Evolutionary conservation across 2,888 invertebrate genomes (phyloP).

Genomic region (Caenorhabditis plicata): DNA sequence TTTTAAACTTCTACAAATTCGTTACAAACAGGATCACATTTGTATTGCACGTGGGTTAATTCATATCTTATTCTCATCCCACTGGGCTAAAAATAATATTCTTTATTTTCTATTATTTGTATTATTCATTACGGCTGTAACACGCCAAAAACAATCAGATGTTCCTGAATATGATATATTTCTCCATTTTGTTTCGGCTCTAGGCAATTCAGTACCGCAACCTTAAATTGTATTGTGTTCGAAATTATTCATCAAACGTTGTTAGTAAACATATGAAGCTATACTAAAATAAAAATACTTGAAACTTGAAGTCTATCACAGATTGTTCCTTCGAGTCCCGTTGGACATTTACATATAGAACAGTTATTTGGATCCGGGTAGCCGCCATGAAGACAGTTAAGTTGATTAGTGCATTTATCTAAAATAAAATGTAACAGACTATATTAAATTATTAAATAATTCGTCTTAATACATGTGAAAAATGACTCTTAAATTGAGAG

Average conservation of each 20-base stretch:
- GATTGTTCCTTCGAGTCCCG: slow-evolving; percentile 53
- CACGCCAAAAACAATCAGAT: slow-evolving; percentile 45
- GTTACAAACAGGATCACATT: slow-evolving; percentile 40
- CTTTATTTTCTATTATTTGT: not conserved
- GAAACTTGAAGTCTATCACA: slow-evolving; percentile 52
- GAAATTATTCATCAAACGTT: too few species aligned
- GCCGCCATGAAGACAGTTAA: slow-evolving; percentile 58
- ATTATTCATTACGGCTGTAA: slow-evolving; percentile 29
- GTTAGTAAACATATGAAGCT: too few species aligned
- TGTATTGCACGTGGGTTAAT: slow-evolving; percentile 27
- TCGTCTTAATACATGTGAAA: too few species aligned
- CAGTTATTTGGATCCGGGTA: slow-evolving; percentile 63
- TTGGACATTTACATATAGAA: slow-evolving; percentile 56
- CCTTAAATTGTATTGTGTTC: slow-evolving; percentile 14
- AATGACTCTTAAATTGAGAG: not conserved
- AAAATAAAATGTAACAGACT: slow-evolving; percentile 1
- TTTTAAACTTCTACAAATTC: slow-evolving; percentile 40
- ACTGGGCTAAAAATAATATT: slow-evolving; percentile 15
- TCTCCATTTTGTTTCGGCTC: slow-evolving; percentile 31
- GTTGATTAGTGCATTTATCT: slow-evolving; percentile 33
- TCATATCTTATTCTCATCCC: slow-evolving; percentile 30
- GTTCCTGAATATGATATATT: slow-evolving; percentile 43
- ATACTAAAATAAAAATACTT: slow-evolving; percentile 7
- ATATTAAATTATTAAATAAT: not conserved
- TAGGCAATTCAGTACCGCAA: slow-evolving; percentile 38